Evolutionary conservation across 2,888 invertebrate genomes (phyloP), one percentile per base, ranked within the genome.

Genomic region (Ectemnius continuus): DNA sequence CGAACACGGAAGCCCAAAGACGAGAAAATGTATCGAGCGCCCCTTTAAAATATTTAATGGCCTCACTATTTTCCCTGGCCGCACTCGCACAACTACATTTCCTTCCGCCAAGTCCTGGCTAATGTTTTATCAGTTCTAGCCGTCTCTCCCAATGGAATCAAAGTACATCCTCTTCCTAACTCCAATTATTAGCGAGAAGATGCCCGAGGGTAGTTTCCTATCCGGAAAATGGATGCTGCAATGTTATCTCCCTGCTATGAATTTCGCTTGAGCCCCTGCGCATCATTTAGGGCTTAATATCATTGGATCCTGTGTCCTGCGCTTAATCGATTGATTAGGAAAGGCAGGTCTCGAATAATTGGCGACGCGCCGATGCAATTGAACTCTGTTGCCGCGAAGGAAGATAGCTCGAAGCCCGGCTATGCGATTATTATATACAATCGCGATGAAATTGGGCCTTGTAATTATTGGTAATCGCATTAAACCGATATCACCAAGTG

Each of bases 401-500:
- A 36, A 11, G 11, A 11, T 36, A 6, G 2, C 11, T 36, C 36
- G 36, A 36, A 36, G 36, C 8, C 36, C 52, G 4, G 4, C 11
- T 16, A 52, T 5, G n/a, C 4, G n/a, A 52, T 16, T 52, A 76
- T 81, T 81, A 81, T 58, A 66, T 76, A 72, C 67, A 71, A 80
- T 81, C 70, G 74, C 20, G 66, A 60, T 16, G 58, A 68, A 76
- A 81, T 76, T 63, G 71, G 63, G 68, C 70, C 66, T 60, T 16
- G 74, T 63, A 76, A 76, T 81, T 81, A 70, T 70, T 61, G 23
- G 56, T 71, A 76, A 81, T 67, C 67, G 66, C 68, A 67, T 78
- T 78, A 81, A 76, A 61, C 79, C 76, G 73, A 73, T 81, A 73
- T 81, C 36, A 2, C 64, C 67, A 67, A 81, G 78, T 72, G 78